Evolutionary conservation across 2,113 vertebrate genomes (phyloP), one percentile per base, ranked within the genome.

Genomic region (Odocoileus virginianus): DNA sequence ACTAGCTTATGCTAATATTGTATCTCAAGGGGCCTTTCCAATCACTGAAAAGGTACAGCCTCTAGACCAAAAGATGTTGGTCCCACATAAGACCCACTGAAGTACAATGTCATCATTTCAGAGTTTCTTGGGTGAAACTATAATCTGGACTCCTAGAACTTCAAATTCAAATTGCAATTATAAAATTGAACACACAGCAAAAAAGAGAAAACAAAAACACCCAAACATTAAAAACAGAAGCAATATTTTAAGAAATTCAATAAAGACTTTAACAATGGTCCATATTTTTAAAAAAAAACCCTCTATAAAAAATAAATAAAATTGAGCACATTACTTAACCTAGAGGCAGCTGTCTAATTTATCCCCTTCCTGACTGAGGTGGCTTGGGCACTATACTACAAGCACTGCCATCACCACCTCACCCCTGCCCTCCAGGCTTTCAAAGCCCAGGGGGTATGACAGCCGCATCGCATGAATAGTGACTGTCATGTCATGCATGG

Each of bases 391-490:
- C 86, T n/a, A 15, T 0, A 23, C 60, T 25, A 15, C 15, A 25
- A 74, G 11, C 45, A 11, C 3, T 6, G 64, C n/a, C 64, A 12
- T 12, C 2, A 4, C 19, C 1, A 40, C 10, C 28, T 28, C 27
- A 58, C 58, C 45, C 36, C 10, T 19, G 5, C 13, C 12, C 17
- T 19, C 40, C 74, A 13, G 11, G 14, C 40, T 61, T 15, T 19
- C 36, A 19, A 28, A 81, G 71, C 60, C 43, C 76, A 47, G 50
- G 84, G 17, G 83, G 16, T 12, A 23, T 0, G 2, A 33, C 0
- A 30, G 79, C 15, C 0, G 3, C 36, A 28, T 6, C 3, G 0
- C 58, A 79, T 0, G 0, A 36, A 27, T 1, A 3, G 2, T 19
- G 43, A 89, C 12, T 40, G 40, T 40, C 40, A 36, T 33, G 17